phyloP scores from a whole-genome alignment of 1,140 invertebrate species.

The Drosophila nigromelanica region DNA sequence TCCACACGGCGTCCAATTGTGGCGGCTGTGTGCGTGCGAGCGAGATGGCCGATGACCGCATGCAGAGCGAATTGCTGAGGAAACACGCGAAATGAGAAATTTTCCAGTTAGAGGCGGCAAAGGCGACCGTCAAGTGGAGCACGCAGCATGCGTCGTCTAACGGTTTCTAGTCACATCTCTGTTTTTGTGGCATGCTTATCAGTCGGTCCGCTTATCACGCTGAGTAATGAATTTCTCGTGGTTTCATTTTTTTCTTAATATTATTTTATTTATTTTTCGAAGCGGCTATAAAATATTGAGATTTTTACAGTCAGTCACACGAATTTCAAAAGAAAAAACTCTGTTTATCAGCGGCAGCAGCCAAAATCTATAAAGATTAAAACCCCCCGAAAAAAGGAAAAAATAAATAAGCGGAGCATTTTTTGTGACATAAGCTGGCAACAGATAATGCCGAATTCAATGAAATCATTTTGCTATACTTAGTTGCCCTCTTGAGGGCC shows the following conservation, averaged over 20 bases:
- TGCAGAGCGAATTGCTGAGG: conserved; percentile 33
- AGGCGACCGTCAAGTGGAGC: conserved; percentile 64
- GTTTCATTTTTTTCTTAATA: background rate
- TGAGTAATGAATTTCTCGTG: conserved; percentile 46
- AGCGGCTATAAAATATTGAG: conserved; percentile 51
- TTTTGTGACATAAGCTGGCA: conserved; percentile 58
- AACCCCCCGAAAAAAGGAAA: conserved; percentile 24
- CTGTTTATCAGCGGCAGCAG: conserved; percentile 34
- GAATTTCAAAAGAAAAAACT: conserved; percentile 6
- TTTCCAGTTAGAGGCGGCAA: conserved; percentile 62
- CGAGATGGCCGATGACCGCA: conserved; percentile 28
- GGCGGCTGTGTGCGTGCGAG: conserved; percentile 41
- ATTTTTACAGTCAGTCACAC: conserved; percentile 34
- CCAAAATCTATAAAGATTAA: conserved; percentile 50
- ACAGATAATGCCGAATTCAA: conserved; percentile 47
- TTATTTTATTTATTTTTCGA: conserved; percentile 29
- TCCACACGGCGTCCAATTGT: conserved; percentile 10
- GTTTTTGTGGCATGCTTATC: conserved; percentile 49
- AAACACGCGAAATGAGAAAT: conserved; percentile 47
- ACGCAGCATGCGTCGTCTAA: conserved; percentile 44
- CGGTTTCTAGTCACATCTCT: conserved; percentile 33
- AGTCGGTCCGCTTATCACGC: conserved; percentile 41
- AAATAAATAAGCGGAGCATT: conserved; percentile 25
- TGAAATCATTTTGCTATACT: conserved; percentile 62
- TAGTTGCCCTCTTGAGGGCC: conserved; percentile 21